Evolutionary conservation across 2,888 invertebrate species (phyloP), one percentile per base, ranked within the genome.

Genomic region (Melieria crassipennis): DNA sequence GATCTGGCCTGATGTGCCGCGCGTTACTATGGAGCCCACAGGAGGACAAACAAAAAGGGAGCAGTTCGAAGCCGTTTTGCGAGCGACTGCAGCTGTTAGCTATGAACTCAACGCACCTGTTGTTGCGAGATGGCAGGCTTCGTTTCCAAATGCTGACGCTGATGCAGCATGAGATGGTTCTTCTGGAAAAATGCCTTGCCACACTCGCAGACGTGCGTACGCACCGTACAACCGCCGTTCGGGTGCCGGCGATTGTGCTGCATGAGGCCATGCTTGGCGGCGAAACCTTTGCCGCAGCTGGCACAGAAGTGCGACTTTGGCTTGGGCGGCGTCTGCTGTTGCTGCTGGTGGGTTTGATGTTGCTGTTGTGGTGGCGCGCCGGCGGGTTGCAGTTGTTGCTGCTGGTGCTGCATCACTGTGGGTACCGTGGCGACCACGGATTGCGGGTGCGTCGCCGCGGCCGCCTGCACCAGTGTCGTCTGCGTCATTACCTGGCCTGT

Each of bases 131-230:
- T 77, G 75, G 81, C 81, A 83, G 88, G 86, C 78, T 87, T 87
- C 56, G 87, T 86, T 81, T 87, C 87, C 80, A 88, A 81, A 86
- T 94, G 94, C 80, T 94, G 94, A 70, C 94, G 89, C 86, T 94
- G 94, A 83, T 94, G 94, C 70, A 94, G 87, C 88, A 93, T 90
- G 73, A 94, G 88, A 82, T 94, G 94, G 84, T 94, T 94, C 87
- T 94, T 94, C 86, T 94, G 94, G 89, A 93, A 93, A 89, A 94
- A 94, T 11, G 93, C 93, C 84, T 94, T 94, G 70, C 93, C 93
- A 82, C 94, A 94, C 82, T 93, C 92, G 82, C 94, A 94, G 10
- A 93, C 91, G 82, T 94, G 93, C 60, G 93, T 92, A 78, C 93
- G 90, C 62, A 94, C 88, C 65, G 94, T 93, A 82, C 94, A 94